Base-by-base conservation (phyloP, 2,888 invertebrate genomes). In the Caenorhabditis doughertyi region DNA sequence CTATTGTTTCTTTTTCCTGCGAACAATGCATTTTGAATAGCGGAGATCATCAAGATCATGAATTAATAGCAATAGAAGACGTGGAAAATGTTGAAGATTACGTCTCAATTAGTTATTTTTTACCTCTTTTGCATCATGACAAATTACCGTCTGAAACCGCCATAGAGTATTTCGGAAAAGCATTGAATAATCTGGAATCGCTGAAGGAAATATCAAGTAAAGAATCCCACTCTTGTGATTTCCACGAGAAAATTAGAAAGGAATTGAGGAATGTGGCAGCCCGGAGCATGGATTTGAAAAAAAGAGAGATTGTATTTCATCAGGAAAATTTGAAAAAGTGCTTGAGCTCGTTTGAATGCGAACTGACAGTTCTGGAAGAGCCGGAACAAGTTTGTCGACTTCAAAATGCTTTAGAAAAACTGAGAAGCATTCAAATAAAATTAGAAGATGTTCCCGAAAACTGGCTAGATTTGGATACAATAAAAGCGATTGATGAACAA, bases 301-400 rank as follows among this genome's bases (percentile, higher is more conserved):
- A 60, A 25, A 60, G 60, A 39, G 25, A 42, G n/a, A 16, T 42
- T 5, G 3, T 60, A 16, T 60, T 60, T 35, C 25, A 60, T 25
- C 23, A 23, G 23, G 60, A 60, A 16, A 35, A 42, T 3, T 21
- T 60, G 16, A 21, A 11, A 1, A 11, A 8, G 18, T 42, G 42
- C 42, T 0, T 60, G 42, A n/a, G 5, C 25, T 60, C n/a, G 3
- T 60, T n/a, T 25, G 42, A 60, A 23, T 25, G 25, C 2, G 4
- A n/a, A 27, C 1, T 25, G 42, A n/a, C 16, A 1, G 42, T 25
- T 7, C 7, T 42, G 3, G 35, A 60, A n/a, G 58, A 58, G 16
- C 23, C 11, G 42, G 25, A 60, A 42, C 25, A 23, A 7, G 42
- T 21, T n/a, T 42, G 11, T 16, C 42, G 25, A 8, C 25, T 42